Evolutionary conservation across 2,888 invertebrate species (phyloP), one percentile per base, ranked within the genome.

Genomic region (Abscondita cerata): DNA sequence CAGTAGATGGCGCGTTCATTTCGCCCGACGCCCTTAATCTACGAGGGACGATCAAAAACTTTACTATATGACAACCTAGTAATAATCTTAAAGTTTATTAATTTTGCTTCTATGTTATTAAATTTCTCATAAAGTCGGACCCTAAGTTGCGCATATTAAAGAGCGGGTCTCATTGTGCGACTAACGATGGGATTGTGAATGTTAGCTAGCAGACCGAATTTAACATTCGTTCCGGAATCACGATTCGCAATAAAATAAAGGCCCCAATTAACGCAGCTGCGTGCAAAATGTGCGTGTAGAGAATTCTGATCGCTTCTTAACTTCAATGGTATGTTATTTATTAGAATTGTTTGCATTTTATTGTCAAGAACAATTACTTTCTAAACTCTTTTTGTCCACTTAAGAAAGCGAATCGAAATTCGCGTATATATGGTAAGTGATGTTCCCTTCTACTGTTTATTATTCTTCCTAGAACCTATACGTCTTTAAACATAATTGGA

Each of bases 191-290:
- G 67, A 68, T 70, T 72, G 70, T 68, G 60, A 64, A 64, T 57
- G 64, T 66, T 63, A 66, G 64, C 65, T n/a, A 63, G 66, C 65
- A 64, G 60, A 36, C 57, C 46, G 57, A 56, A 50, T 60, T 60
- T 54, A 64, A 56, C 56, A 66, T 67, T 67, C 63, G 65, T 65
- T 65, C 59, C 57, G 52, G 59, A 66, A 73, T 73, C 75, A 75
- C 74, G 75, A 72, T 70, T 71, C 65, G 69, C 70, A 66, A 72
- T 71, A 73, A 74, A 74, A 73, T 73, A 75, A 73, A 74, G 71
- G 72, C 69, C 68, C 68, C 71, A 75, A 75, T 75, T 73, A 75
- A 74, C 72, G 71, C 74, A 73, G 74, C 73, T 74, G 75, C 70
- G 73, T 71, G 70, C 70, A 68, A 70, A 71, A 65, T 73, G 68